Evolutionary conservation across 2,113 vertebrate genomes (phyloP), one percentile per base, ranked within the genome.

Genomic region (Prionailurus bengalensis): DNA sequence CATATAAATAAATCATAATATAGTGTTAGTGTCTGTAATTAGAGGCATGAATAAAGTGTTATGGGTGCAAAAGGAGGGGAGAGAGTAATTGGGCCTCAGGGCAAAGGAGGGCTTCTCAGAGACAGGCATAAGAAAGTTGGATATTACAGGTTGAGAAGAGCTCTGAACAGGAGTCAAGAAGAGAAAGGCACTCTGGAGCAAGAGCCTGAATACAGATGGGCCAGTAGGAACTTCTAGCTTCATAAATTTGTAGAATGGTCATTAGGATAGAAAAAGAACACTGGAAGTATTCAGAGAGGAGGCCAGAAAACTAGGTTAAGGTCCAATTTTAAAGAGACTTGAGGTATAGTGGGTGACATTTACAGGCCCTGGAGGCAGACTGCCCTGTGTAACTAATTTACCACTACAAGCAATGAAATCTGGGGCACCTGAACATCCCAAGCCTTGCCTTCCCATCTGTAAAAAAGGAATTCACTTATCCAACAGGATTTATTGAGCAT

Each of bases 1-100:
- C 94, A 92, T 39, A 58, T n/a, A 92, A 95, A 94, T 82, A 88
- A 92, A 84, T 93, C 55, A 89, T 81, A 88, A 93, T 85, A 39
- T 10, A 76, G 86, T 76, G n/a, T 61, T 95, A 66, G 5, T 45
- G 66, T 81, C 53, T 91, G 19, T 96, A 94, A 97, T 92, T 89
- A 95, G 10, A 91, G 42, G 70, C 55, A 93, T n/a, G 95, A 39
- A 88, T 66, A 95, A 84, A 95, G 42, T 61, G 42, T 58, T 45
- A 13, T 45, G 36, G 89, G 65, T 95, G 55, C 58, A 51, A 68
- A 95, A 84, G 51, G 17, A 81, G 55, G 91, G 23, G 45, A 68
- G 19, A 25, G 27, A 82, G 31, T 55, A 73, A 85, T 81, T 91
- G 36, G 29, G 58, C 61, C 51, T 89, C 51, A n/a, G 71, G 89